Evolutionary conservation across 2,888 invertebrate species (phyloP).

Genomic region (Zeuzera pyrina): DNA sequence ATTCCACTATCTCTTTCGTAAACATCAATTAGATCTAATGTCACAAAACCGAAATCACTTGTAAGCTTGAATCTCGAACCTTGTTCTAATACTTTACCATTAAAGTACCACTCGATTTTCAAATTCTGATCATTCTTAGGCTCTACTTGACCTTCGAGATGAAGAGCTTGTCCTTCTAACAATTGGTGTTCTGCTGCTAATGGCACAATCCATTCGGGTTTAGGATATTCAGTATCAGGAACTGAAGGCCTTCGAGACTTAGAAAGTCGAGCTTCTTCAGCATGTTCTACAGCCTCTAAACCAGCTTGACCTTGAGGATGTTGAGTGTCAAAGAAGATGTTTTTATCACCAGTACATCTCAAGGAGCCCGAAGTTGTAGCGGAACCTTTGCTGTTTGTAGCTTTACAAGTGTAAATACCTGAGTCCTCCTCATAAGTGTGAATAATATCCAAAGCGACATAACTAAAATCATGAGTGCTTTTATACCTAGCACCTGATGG

Average conservation of each 20-base stretch:
- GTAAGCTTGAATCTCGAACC: slow-evolving; percentile 93
- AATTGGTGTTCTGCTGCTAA: slow-evolving; percentile 85
- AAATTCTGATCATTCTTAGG: slow-evolving; percentile 94
- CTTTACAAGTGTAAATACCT: slow-evolving; percentile 92
- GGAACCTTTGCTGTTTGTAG: slow-evolving; percentile 89
- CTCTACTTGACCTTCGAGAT: slow-evolving; percentile 95
- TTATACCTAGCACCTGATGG: slow-evolving; percentile 92
- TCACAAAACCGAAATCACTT: slow-evolving; percentile 97
- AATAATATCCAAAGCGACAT: slow-evolving; percentile 90
- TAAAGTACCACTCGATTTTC: slow-evolving; percentile 95
- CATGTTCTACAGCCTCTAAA: slow-evolving; percentile 89
- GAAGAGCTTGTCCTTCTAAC: slow-evolving; percentile 87
- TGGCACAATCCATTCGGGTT: slow-evolving; percentile 90
- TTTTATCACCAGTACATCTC: slow-evolving; percentile 85
- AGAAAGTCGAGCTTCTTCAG: slow-evolving; percentile 86
- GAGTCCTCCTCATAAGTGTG: slow-evolving; percentile 94
- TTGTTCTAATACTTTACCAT: slow-evolving; percentile 89
- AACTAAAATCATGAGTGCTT: slow-evolving; percentile 96
- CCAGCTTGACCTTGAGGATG: slow-evolving; percentile 96
- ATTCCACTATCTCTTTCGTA: slow-evolving; percentile 96
- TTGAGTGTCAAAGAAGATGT: slow-evolving; percentile 90
- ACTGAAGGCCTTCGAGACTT: slow-evolving; percentile 78
- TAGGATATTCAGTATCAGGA: slow-evolving; percentile 84
- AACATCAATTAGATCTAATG: slow-evolving; percentile 91
- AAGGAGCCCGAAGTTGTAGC: slow-evolving; percentile 93